Conservation (phyloP, 2,797 vertebrate species). For the Rhinophrynus dorsalis region DNA sequence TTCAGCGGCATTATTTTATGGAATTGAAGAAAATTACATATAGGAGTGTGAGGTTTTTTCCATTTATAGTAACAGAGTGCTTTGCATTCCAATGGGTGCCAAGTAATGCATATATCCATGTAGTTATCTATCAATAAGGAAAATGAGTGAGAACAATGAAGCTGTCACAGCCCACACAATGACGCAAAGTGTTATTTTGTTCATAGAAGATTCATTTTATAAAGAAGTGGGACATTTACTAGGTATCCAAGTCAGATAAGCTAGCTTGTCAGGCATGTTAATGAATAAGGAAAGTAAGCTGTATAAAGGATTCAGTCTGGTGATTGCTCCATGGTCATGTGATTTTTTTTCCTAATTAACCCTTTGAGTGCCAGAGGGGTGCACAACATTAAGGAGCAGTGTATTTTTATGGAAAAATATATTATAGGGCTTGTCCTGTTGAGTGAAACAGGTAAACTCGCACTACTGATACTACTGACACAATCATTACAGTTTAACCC, state of each 20-base stretch:
- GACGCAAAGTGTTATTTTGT: conserved; percentile 42
- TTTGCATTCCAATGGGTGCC: conserved; percentile 13
- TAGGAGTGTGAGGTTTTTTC: background rate
- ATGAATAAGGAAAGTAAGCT: background rate
- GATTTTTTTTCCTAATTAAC: no score
- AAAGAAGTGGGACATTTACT: conserved; percentile 15
- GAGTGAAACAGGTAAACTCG: no score
- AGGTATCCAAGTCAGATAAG: conserved; percentile 18
- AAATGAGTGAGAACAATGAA: conserved; percentile 42
- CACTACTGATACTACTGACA: no score
- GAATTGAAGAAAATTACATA: conserved; percentile 23
- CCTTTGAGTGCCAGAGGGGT: no score
- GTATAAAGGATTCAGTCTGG: conserved; percentile 13
- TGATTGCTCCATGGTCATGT: background rate
- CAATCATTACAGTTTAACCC: no score
- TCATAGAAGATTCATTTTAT: conserved; percentile 28
- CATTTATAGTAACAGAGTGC: conserved; percentile 19
- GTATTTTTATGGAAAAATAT: no score
- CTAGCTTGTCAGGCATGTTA: conserved; percentile 20
- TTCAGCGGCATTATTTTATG: conserved; percentile 6
- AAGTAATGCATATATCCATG: conserved; percentile 29
- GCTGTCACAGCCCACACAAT: conserved; percentile 45
- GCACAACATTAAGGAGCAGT: no score
- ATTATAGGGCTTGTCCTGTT: no score
- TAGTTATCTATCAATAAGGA: conserved; percentile 40